These are phyloP conservation scores for Tetanocera ferruginea DNA, from an alignment of 2,888 invertebrate species.

Conservation along the genomic window DNA sequence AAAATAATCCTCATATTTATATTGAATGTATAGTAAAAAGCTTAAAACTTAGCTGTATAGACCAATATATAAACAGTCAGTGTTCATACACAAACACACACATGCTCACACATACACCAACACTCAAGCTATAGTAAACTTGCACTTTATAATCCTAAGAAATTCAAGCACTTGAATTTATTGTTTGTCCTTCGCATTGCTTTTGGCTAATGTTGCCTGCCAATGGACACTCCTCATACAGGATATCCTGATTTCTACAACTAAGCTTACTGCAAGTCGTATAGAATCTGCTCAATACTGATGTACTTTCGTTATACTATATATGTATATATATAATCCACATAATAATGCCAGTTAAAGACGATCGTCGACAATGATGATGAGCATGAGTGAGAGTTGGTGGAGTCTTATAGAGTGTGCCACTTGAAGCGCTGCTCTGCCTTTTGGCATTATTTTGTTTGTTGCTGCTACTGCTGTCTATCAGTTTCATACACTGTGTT, in stretches of 20 bases:
- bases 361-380: background rate
- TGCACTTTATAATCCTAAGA: no score
- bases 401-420: background rate
- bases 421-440: background rate
- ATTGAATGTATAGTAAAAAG: no score
- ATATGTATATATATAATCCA: background rate
- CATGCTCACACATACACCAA: background rate
- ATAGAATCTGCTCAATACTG: no score
- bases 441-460: background rate
- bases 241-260: background rate
- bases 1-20: no score
- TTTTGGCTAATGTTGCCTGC: slow-evolving; percentile 7
- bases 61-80: no score
- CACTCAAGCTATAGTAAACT: background rate
- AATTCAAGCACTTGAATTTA: no score
- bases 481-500: background rate
- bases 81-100: background rate
- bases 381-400: background rate
- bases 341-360: slow-evolving; percentile 2
- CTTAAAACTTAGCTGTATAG: no score
- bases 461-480: background rate
- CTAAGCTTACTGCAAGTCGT: no score
- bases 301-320: background rate
- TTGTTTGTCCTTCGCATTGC: background rate
- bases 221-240: slow-evolving; percentile 1